Evolutionary conservation across 2,888 invertebrate genomes (phyloP).

Genomic region (Agrochola macilenta): DNA sequence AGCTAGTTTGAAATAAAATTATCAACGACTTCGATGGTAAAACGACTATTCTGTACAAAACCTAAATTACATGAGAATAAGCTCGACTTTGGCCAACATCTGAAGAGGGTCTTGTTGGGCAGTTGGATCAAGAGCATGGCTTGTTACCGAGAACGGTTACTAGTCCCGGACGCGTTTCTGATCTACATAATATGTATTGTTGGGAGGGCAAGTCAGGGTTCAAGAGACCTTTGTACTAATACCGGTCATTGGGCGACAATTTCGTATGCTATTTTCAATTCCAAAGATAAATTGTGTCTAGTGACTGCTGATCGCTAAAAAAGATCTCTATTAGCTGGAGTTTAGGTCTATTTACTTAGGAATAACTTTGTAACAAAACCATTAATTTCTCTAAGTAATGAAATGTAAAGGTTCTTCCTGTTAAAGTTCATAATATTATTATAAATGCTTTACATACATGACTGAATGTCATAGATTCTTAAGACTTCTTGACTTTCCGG

Average conservation of each 20-base stretch:
- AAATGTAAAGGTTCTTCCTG: background rate
- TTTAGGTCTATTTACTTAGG: background rate
- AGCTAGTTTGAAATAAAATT: background rate
- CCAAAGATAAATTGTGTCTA: background rate
- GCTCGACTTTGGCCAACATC: background rate
- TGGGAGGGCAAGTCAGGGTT: background rate
- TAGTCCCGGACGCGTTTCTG: background rate
- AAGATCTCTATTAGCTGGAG: background rate
- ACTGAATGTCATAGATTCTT: too few relatives aligned
- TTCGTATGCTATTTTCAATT: background rate
- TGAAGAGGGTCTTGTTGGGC: background rate
- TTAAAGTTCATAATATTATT: background rate
- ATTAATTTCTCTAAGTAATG: background rate
- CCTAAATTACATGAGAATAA: background rate
- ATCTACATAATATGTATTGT: background rate
- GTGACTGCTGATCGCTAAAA: background rate
- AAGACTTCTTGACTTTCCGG: too few relatives aligned
- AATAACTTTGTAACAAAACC: background rate
- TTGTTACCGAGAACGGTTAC: background rate
- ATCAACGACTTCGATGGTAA: background rate
- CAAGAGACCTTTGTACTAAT: background rate
- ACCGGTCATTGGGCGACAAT: background rate
- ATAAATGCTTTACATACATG: too few relatives aligned
- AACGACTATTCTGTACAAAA: background rate
- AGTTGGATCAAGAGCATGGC: background rate